phyloP scores from a whole-genome alignment of 2,113 vertebrate species.

The Tiliqua scincoides region DNA sequence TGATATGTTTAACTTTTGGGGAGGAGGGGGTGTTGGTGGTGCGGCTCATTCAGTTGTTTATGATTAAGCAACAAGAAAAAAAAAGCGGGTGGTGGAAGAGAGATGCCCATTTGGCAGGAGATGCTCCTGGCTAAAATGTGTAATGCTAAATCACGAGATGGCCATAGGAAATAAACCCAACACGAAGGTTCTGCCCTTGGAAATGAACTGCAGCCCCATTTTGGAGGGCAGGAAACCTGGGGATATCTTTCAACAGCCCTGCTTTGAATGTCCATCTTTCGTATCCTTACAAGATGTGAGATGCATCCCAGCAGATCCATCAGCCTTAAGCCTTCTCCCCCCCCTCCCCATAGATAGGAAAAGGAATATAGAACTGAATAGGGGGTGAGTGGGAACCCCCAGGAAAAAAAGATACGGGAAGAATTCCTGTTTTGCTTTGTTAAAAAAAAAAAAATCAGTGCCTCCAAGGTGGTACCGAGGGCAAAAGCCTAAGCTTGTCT shows the following conservation, averaged over 20 bases:
- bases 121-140: conserved; percentile 27
- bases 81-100: conserved; percentile 49
- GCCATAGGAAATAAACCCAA: neutral
- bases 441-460: conserved; percentile 44
- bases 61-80: conserved; percentile 55
- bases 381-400: neutral
- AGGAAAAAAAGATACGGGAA: neutral
- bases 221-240: conserved; percentile 39
- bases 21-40: neutral
- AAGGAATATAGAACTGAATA: neutral
- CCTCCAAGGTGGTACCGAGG: conserved; percentile 19
- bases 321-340: neutral
- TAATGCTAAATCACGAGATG: conserved; percentile 18
- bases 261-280: conserved; percentile 47
- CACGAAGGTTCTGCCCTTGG: conserved; percentile 30
- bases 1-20: conserved; percentile 57
- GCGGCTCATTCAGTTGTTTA: conserved; percentile 60
- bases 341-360: neutral
- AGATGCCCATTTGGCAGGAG: conserved; percentile 40
- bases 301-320: conserved; percentile 14
- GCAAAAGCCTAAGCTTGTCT: too few relatives aligned
- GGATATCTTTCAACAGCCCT: conserved; percentile 40
- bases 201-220: conserved; percentile 47
- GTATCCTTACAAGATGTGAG: conserved; percentile 50
- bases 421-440: conserved; percentile 55